These are phyloP conservation scores for Falco berigora DNA, from an alignment of 2,797 vertebrate species.

Conservation along the genomic window DNA sequence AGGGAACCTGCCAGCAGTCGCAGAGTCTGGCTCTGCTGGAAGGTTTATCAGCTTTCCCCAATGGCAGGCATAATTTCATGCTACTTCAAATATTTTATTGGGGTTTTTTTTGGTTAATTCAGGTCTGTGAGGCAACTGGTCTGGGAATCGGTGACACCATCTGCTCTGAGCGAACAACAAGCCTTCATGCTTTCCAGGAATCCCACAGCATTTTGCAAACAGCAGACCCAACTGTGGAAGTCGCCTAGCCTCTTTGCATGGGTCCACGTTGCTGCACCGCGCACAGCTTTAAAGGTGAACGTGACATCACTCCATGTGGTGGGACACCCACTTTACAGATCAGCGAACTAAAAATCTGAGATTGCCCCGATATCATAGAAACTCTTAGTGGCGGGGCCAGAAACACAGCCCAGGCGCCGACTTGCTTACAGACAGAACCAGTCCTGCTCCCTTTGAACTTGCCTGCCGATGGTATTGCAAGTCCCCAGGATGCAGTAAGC, in stretches of 20 bases:
- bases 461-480: neutral
- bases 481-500: neutral
- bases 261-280: neutral
- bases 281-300: neutral
- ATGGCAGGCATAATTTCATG: neutral
- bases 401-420: neutral
- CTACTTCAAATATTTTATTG: neutral
- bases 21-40: neutral
- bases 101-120: neutral
- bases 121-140: slow-evolving; percentile 10
- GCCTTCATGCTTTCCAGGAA: slow-evolving; percentile 33
- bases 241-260: neutral
- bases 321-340: neutral
- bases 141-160: slow-evolving; percentile 26
- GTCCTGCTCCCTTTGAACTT: neutral
- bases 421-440: neutral
- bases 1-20: neutral
- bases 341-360: neutral
- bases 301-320: neutral
- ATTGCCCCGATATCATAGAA: neutral
- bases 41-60: neutral
- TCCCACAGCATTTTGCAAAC: neutral
- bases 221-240: neutral
- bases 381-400: neutral
- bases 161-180: neutral